Conservation (phyloP, 2,113 vertebrate species). For the Taurulus bubalis region DNA sequence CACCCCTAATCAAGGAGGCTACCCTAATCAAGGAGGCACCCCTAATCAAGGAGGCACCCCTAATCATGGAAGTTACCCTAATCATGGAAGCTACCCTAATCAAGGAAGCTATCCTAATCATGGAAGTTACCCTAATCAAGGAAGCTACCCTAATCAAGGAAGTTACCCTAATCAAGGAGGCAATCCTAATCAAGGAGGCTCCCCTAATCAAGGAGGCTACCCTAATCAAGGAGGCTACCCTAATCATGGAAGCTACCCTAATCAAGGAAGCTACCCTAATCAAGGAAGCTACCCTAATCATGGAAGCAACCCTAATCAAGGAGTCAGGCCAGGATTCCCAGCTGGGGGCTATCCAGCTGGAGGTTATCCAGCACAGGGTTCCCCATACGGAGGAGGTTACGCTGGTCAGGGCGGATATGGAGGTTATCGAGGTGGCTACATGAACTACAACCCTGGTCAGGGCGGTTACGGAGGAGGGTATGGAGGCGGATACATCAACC, state of each 20-base stretch:
- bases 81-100: conserved; percentile 20
- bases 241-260: conserved; percentile 10
- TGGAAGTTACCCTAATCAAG: conserved; percentile 13
- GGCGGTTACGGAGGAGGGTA: conserved; percentile 16
- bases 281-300: conserved; percentile 15
- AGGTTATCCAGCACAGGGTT: conserved; percentile 27
- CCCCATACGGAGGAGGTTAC: conserved; percentile 15
- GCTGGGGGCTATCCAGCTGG: conserved; percentile 29
- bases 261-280: conserved; percentile 10
- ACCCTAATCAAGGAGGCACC: background rate
- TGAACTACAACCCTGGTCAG: conserved; percentile 41
- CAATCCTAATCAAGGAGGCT: background rate
- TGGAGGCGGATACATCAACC: conserved; percentile 20
- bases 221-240: conserved; percentile 36
- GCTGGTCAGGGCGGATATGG: background rate
- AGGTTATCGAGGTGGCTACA: conserved; percentile 18
- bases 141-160: conserved; percentile 16
- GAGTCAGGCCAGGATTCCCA: conserved; percentile 11
- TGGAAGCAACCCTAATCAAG: conserved; percentile 30
- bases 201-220: conserved; percentile 24
- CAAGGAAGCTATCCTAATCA: conserved; percentile 18
- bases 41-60: conserved; percentile 3
- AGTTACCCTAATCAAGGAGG: background rate
- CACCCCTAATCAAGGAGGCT: background rate
- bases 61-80: conserved; percentile 23